phyloP scores from a whole-genome alignment of 1,140 invertebrate genomes.

The Drosophila lacertosa region DNA sequence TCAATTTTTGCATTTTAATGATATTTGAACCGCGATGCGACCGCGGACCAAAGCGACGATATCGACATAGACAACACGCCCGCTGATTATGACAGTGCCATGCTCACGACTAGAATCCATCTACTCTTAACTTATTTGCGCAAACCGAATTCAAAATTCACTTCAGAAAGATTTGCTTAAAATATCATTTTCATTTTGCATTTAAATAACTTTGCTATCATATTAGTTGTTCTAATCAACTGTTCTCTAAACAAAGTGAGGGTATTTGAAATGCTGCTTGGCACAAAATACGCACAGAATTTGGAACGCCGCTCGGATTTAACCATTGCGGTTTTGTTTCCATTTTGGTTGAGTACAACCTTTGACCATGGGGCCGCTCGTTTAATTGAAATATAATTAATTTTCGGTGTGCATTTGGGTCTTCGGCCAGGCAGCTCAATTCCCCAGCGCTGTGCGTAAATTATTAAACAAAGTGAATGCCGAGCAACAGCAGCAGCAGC shows the following conservation, averaged over 20 bases:
- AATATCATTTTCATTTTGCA: not conserved
- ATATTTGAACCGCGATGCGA: conserved; percentile 69
- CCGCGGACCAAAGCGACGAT: conserved; percentile 6
- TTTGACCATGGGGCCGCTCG: conserved; percentile 14
- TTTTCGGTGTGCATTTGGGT: conserved; percentile 57
- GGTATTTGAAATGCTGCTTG: not conserved
- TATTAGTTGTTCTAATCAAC: too few species aligned
- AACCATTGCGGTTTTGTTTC: conserved; percentile 23
- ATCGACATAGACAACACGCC: conserved; percentile 8
- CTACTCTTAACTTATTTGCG: not conserved
- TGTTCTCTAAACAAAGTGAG: not conserved
- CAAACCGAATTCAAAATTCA: not conserved
- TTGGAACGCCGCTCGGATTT: not conserved
- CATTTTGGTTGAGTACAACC: conserved; percentile 4
- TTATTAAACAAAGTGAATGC: conserved; percentile 43
- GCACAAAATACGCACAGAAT: not conserved
- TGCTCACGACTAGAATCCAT: conserved; percentile 9
- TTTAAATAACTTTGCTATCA: too few species aligned
- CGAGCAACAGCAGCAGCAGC: not conserved
- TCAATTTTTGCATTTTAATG: conserved; percentile 81
- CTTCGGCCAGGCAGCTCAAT: conserved; percentile 10
- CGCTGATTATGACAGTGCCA: conserved; percentile 4
- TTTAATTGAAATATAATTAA: conserved; percentile 80
- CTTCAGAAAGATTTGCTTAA: not conserved
- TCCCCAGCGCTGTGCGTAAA: conserved; percentile 27